phyloP scores from a whole-genome alignment of 2,797 vertebrate species.

The Ptychadena robeensis region DNA sequence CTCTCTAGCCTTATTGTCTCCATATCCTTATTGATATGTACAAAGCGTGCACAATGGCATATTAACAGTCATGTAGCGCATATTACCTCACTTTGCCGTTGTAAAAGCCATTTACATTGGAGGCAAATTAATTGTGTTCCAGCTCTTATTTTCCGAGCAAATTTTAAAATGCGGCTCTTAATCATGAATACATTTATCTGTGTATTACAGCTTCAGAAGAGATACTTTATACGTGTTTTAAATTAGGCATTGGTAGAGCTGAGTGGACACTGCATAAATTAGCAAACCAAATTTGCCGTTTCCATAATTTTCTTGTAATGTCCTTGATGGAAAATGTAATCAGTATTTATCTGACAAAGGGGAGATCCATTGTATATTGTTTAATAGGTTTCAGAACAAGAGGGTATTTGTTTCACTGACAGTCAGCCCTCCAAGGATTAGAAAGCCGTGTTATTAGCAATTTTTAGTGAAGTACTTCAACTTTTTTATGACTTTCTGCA shows the following conservation, averaged over 20 bases:
- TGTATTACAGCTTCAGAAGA: constrained; percentile 40
- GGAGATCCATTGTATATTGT: constrained; percentile 42
- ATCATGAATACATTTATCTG: constrained; percentile 51
- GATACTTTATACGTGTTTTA: constrained; percentile 43
- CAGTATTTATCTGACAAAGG: constrained; percentile 40
- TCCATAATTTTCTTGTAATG: constrained; percentile 50
- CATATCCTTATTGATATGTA: neutral
- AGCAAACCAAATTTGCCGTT: constrained; percentile 53
- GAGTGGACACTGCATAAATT: constrained; percentile 44
- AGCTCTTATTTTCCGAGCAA: constrained; percentile 48
- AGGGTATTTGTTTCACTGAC: constrained; percentile 36
- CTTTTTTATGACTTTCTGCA: neutral
- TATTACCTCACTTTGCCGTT: constrained; percentile 35
- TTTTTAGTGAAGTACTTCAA: neutral
- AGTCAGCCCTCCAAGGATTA: constrained; percentile 35
- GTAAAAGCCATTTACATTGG: constrained; percentile 41
- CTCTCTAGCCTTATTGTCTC: neutral
- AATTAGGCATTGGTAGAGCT: constrained; percentile 27
- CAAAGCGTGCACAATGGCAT: constrained; percentile 29
- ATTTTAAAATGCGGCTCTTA: constrained; percentile 50
- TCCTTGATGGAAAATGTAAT: constrained; percentile 50
- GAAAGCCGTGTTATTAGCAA: constrained; percentile 16
- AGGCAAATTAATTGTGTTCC: constrained; percentile 45
- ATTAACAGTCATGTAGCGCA: constrained; percentile 13
- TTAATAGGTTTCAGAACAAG: constrained; percentile 20